Conservation (phyloP, 1,140 invertebrate species). For the Diorhabda sublineata region DNA sequence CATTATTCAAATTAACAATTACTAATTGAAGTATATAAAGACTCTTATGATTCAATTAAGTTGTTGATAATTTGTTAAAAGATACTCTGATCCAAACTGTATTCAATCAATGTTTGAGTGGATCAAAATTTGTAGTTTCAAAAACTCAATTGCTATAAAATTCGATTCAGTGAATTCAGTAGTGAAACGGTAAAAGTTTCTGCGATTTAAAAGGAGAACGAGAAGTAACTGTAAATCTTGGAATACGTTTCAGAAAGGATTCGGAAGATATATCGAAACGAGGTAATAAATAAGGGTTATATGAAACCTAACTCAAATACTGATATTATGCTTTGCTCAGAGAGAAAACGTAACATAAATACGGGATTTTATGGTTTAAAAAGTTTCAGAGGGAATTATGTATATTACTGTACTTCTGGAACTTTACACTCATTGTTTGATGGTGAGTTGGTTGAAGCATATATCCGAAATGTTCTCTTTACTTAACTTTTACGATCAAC, state of each 20-base stretch:
- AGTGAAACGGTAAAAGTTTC: background rate
- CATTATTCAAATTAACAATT: no score
- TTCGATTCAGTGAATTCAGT: constrained; percentile 2
- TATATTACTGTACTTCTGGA: constrained; percentile 23
- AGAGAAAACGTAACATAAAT: constrained; percentile 33
- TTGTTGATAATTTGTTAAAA: no score
- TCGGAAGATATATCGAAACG: constrained; percentile 35
- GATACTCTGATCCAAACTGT: no score
- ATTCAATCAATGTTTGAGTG: no score
- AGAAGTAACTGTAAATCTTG: constrained; percentile 20
- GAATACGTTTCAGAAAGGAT: constrained; percentile 30
- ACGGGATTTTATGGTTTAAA: constrained; percentile 30
- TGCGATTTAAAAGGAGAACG: constrained; percentile 3
- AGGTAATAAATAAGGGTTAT: constrained; percentile 38
- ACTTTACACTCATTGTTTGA: constrained; percentile 22
- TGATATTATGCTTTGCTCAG: constrained; percentile 32
- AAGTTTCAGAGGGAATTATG: constrained; percentile 31
- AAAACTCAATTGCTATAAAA: background rate
- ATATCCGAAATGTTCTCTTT: constrained; percentile 15
- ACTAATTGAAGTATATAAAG: no score
- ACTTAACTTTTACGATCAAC: background rate
- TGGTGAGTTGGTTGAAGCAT: constrained; percentile 6
- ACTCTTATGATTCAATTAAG: no score
- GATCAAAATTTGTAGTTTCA: background rate
- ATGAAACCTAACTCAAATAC: constrained; percentile 35